Percentiles rank a stretch among this genome's conserved stretches.
Evolutionary conservation across 2,888 invertebrate genomes (phyloP).

Genomic region (Apoda limacodes): DNA sequence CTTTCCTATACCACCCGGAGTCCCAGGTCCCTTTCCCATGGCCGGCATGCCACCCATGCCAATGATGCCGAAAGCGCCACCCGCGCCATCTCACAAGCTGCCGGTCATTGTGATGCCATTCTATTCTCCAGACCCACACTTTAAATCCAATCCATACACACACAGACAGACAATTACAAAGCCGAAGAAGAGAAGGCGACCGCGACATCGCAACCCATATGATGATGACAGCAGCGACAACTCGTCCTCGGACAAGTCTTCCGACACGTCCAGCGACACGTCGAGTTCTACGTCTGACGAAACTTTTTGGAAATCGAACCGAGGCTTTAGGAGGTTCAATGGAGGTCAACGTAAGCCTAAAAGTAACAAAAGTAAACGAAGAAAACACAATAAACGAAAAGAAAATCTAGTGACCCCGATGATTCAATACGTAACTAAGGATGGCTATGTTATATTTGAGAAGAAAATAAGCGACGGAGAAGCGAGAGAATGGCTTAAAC

Average conservation of each 20-base stretch:
- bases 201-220: constrained; percentile 11
- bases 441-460: constrained; percentile 56
- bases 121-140: constrained; percentile 44
- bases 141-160: constrained; percentile 21
- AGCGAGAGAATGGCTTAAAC: constrained; percentile 44
- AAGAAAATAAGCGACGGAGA: constrained; percentile 47
- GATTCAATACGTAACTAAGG: constrained; percentile 54
- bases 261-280: constrained; percentile 24
- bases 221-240: constrained; percentile 22
- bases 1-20: constrained; percentile 24
- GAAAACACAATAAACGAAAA: constrained; percentile 21
- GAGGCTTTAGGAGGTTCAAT: constrained; percentile 23
- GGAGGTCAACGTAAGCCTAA: too few relatives aligned
- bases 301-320: constrained; percentile 32
- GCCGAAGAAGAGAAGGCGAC: constrained; percentile 12
- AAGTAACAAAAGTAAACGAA: constrained; percentile 20
- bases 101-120: constrained; percentile 62
- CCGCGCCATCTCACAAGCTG: constrained; percentile 37
- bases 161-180: not conserved
- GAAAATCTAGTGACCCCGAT: constrained; percentile 41
- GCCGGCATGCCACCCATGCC: constrained; percentile 12
- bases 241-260: constrained; percentile 24
- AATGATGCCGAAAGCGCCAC: constrained; percentile 18
- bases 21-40: constrained; percentile 14
- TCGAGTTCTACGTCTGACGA: constrained; percentile 22